Base-by-base conservation (phyloP, 2,113 vertebrate species). In the Asarcornis scutulata region DNA sequence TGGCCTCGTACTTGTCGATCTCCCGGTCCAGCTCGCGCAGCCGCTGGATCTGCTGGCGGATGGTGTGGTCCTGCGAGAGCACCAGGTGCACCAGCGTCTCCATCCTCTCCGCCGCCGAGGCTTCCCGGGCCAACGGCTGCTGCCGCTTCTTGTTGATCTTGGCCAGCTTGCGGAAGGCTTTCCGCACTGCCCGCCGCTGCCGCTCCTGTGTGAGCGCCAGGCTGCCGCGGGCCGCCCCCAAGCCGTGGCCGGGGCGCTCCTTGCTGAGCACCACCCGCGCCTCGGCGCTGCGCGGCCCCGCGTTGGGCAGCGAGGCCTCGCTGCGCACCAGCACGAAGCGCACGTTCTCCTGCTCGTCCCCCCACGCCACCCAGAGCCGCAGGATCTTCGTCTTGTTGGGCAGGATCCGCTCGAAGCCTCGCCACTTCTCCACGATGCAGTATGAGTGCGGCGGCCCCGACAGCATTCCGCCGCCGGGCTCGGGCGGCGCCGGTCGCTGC, bases 81-180 rank as follows among this genome's bases (percentile, higher is more conserved):
- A 99, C 99, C 40, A 99, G 95, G 82, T 99, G 99, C 72, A 99
- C 99, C 96, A 99, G 93, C 50, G 98, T 99, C 97, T 99, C 99
- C 98, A 99, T 99, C 93, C 97, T 98, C 91, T 99, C 98, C 55
- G 96, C 98, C 4, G 98, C 94, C 11, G 98, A 97, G 40, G 96
- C 94, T 72, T 99, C 98, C 16, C 94, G 94, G 72, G 92, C 59
- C 79, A 93, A 95, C 46, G 95, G 93, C 91, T 97, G 98, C 76
- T 97, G 98, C 78, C 97, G 98, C 92, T 98, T 98, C 82, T 97
- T 98, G 68, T 99, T 99, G 69, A 99, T 98, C 97, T 99, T 99
- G 92, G 99, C 99, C 97, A 99, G 96, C 89, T 99, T 99, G 95
- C 99, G 98, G 98, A 99, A 99, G 9, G 99, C 99, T 97, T 99